phyloP scores from a whole-genome alignment of 2,113 vertebrate species.

The Silurus meridionalis region DNA sequence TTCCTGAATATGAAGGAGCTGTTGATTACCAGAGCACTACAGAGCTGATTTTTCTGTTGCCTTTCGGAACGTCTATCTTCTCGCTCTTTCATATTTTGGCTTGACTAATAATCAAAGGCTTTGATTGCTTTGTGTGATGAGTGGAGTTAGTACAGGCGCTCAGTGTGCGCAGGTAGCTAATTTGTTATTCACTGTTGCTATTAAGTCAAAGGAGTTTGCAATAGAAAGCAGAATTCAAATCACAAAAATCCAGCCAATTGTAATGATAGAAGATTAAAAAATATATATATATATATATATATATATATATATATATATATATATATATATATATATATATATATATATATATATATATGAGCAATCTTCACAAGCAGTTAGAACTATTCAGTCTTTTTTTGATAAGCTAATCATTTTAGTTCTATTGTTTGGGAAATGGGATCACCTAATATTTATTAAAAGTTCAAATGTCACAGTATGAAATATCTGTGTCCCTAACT shows the following conservation, averaged over 20 bases:
- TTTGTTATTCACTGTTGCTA: conserved; percentile 68
- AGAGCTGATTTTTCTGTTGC: conserved; percentile 34
- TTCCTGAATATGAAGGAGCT: conserved; percentile 49
- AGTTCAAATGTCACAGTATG: conserved; percentile 2
- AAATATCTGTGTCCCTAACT: background rate
- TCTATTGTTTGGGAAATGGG: conserved; percentile 29
- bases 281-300: no score
- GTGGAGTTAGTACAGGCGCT: conserved; percentile 55
- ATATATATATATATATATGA: no score
- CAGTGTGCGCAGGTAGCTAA: conserved; percentile 64
- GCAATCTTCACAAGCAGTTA: conserved; percentile 42
- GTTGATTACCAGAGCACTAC: conserved; percentile 51
- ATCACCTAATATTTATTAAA: conserved; percentile 29
- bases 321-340: no score
- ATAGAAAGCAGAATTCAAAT: conserved; percentile 64
- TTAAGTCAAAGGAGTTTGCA: conserved; percentile 62
- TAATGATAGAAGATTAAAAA: conserved; percentile 59
- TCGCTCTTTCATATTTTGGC: conserved; percentile 32
- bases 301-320: no score
- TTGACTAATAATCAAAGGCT: conserved; percentile 64
- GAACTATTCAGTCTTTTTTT: conserved; percentile 22
- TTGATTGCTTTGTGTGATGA: conserved; percentile 58
- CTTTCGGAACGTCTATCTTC: conserved; percentile 1
- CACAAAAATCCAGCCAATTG: conserved; percentile 60
- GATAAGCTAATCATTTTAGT: conserved; percentile 43